Evolutionary conservation across 2,888 invertebrate species (phyloP), one percentile per base, ranked within the genome.

Genomic region (Synergus gifuensis): DNA sequence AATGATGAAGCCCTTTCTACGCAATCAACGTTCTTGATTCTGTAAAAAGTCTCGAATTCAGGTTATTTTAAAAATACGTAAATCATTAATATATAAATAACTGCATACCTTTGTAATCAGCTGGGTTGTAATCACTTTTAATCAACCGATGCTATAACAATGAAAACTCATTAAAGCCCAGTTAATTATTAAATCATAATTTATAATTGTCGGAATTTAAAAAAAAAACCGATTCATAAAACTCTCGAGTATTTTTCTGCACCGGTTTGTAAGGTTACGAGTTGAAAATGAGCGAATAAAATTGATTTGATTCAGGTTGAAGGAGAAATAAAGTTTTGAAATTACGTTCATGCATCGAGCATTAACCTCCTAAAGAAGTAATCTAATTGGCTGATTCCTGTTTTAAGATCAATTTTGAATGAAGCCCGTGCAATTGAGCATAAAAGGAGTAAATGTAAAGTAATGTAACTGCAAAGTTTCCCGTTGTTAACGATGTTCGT

Each of bases 381-480:
- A 46, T 67, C 0, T 62, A 11, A 62, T 62, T 62, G 62, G 62
- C 28, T 67, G 18, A 14, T 67, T 11, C 9, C 8, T 12, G 22
- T 46, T 67, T 67, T 46, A 67, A 18, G 42, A 42, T n/a, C 42
- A 66, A 42, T 42, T 66, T 18, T 42, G n/a, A 66, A 11, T 66
- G n/a, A 66, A 42, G 46, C 40, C 36, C 62, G 18, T 66, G 40
- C 5, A 69, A 76, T 69, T n/a, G 76, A 54, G 22, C 58, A 73
- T 44, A 46, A 36, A 76, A n/a, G 42, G 8, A 40, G 18, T 64
- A 18, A 28, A 28, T 1, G 22, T 28, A 28, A 28, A 28, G 22
- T 28, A 78, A 62, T 78, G 76, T 78, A 78, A n/a, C 49, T 49
- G 66, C 76, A 36, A 28, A 22, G n/a, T 78, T 60, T 78, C 76